Conservation (phyloP, 30 jellyfish, hydroid and myxozoan species). For the Catostylus mosaicus region DNA sequence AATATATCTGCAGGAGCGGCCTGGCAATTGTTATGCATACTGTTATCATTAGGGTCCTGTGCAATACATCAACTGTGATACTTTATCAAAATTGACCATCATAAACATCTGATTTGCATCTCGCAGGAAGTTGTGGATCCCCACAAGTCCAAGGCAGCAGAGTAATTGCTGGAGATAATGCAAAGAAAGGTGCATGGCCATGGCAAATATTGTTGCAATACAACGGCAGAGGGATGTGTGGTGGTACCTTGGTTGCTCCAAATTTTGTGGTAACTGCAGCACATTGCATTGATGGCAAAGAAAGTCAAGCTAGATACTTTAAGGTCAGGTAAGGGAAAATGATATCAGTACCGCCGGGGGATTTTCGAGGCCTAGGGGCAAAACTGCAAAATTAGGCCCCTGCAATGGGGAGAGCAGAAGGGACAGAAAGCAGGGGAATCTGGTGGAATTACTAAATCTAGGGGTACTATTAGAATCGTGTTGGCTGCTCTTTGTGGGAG, state of each 20-base stretch:
- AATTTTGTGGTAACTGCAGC: constrained; percentile 79
- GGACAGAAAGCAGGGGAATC: no score
- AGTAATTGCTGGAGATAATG: constrained; percentile 70
- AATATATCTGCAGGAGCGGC: no score
- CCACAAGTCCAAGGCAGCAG: constrained; percentile 65
- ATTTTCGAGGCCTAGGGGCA: no score
- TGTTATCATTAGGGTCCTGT: no score
- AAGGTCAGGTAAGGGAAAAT: constrained; percentile 36
- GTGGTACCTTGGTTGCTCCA: constrained; percentile 72
- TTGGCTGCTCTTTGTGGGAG: no score
- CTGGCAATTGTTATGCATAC: no score
- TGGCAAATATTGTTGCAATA: constrained; percentile 77
- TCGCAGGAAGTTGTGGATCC: constrained; percentile 64
- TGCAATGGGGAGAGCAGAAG: background rate
- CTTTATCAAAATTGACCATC: no score
- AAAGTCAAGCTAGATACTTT: constrained; percentile 39
- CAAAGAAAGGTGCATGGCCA: constrained; percentile 81
- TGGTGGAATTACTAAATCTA: background rate
- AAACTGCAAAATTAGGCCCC: no score
- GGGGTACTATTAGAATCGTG: background rate
- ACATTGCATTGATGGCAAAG: constrained; percentile 79
- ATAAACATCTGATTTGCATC: no score
- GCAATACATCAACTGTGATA: no score
- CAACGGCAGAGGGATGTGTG: constrained; percentile 67
- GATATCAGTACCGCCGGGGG: no score